Conservation (phyloP, 1,140 invertebrate species). For the Dendroctonus ponderosae region DNA sequence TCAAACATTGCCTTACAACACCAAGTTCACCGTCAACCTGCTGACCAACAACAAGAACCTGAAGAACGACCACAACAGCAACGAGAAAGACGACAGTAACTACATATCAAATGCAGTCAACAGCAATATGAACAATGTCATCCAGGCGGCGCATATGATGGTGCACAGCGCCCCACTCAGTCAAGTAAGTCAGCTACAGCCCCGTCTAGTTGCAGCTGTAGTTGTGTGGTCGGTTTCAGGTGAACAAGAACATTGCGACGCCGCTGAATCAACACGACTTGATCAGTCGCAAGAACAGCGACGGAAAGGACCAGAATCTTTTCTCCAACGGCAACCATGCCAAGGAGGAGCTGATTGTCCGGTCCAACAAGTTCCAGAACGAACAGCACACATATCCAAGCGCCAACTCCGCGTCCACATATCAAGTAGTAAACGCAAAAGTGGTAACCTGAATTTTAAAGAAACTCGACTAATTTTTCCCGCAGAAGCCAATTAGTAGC, state of each 20-base stretch:
- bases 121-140: conserved; percentile 36
- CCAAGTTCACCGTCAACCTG: conserved; percentile 71
- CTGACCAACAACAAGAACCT: conserved; percentile 49
- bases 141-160: conserved; percentile 54
- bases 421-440: conserved; percentile 41
- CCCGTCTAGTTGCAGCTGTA: no score
- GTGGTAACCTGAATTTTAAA: not conserved
- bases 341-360: conserved; percentile 13
- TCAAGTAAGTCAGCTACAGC: conserved; percentile 15
- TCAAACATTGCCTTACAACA: conserved; percentile 88
- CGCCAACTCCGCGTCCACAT: conserved; percentile 20
- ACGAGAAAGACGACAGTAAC: conserved; percentile 44
- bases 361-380: conserved; percentile 24
- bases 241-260: conserved; percentile 66
- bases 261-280: conserved; percentile 58
- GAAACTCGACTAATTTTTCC: conserved; percentile 30
- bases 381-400: conserved; percentile 32
- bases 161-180: conserved; percentile 66
- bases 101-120: conserved; percentile 43
- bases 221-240: no score
- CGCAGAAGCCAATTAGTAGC: conserved; percentile 73
- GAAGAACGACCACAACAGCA: conserved; percentile 42
- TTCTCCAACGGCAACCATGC: conserved; percentile 8
- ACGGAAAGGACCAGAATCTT: conserved; percentile 30
- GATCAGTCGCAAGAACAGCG: conserved; percentile 40